phyloP scores from a whole-genome alignment of 2,888 invertebrate genomes.

The Athripsodes cinereus region DNA sequence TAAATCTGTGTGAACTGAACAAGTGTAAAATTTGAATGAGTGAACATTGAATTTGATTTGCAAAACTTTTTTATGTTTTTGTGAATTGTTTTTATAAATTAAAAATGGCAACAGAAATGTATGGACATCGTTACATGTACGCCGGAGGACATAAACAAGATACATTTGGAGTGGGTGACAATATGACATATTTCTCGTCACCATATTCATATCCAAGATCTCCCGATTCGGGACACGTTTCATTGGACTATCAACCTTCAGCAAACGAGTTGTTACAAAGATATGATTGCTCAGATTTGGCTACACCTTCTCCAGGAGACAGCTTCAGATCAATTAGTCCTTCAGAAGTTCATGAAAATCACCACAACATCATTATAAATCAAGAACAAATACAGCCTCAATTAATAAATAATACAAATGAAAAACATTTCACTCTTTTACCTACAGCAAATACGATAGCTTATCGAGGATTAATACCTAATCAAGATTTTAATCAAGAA shows the following conservation, averaged over 20 bases:
- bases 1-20: neutral
- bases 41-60: neutral
- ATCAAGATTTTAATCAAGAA: slow-evolving; percentile 16
- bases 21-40: neutral
- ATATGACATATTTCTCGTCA: slow-evolving; percentile 22
- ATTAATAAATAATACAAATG: neutral
- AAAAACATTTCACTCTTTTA: slow-evolving; percentile 24
- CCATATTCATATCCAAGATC: slow-evolving; percentile 48
- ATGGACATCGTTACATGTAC: slow-evolving; percentile 46
- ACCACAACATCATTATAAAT: slow-evolving; percentile 4
- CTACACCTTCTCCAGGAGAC: slow-evolving; percentile 34
- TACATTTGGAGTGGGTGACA: slow-evolving; percentile 41
- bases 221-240: slow-evolving; percentile 48
- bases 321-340: slow-evolving; percentile 44
- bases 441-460: slow-evolving; percentile 38
- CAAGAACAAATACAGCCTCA: slow-evolving; percentile 13
- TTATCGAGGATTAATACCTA: slow-evolving; percentile 33
- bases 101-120: slow-evolving; percentile 46
- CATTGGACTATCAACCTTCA: slow-evolving; percentile 45
- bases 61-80: neutral
- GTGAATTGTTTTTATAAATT: too few species aligned
- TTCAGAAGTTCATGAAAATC: slow-evolving; percentile 27
- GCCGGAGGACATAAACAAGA: slow-evolving; percentile 34
- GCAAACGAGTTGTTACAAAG: slow-evolving; percentile 22
- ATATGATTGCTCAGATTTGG: slow-evolving; percentile 26